Percentiles rank a stretch among this genome's conserved stretches.
Evolutionary conservation across 2,888 invertebrate genomes (phyloP).

Genomic region (Leptinotarsa juncta): DNA sequence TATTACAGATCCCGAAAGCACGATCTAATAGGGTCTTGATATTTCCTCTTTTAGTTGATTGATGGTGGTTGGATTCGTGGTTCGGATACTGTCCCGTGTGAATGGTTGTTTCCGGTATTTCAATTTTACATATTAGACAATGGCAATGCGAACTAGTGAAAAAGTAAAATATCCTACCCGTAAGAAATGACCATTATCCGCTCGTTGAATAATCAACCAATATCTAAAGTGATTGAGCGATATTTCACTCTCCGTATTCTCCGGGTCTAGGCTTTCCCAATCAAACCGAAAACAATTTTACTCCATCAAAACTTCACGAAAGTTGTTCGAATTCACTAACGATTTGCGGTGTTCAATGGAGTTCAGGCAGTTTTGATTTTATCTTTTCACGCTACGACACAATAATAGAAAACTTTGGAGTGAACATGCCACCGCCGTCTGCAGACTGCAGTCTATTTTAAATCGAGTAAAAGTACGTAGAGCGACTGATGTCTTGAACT

Average conservation of each 20-base stretch:
- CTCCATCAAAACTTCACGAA: not conserved
- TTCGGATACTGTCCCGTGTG: too few relatives aligned
- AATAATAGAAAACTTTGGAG: slow-evolving; percentile 5
- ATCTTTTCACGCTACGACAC: slow-evolving; percentile 15
- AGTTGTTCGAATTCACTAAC: slow-evolving; percentile 7
- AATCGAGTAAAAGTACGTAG: slow-evolving; percentile 7
- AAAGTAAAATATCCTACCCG: too few relatives aligned
- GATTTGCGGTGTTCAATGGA: slow-evolving; percentile 4
- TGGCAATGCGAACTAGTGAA: too few relatives aligned
- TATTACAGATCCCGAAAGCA: too few relatives aligned
- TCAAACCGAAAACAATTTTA: slow-evolving; percentile 1
- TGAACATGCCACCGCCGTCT: slow-evolving; percentile 12
- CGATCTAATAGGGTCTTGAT: too few relatives aligned
- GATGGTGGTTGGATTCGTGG: too few relatives aligned
- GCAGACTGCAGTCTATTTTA: slow-evolving; percentile 5
- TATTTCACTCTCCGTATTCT: not conserved
- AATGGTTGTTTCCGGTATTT: too few relatives aligned
- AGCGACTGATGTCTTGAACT: slow-evolving; percentile 12
- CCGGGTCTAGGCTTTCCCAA: not conserved
- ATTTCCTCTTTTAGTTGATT: too few relatives aligned
- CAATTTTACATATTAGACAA: too few relatives aligned
- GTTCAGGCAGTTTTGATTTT: slow-evolving; percentile 12
- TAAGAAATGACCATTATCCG: too few relatives aligned
- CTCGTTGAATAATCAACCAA: not conserved
- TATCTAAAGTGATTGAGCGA: not conserved